Base-by-base conservation (phyloP, 2,888 invertebrate species). In the Frankliniella fusca region DNA sequence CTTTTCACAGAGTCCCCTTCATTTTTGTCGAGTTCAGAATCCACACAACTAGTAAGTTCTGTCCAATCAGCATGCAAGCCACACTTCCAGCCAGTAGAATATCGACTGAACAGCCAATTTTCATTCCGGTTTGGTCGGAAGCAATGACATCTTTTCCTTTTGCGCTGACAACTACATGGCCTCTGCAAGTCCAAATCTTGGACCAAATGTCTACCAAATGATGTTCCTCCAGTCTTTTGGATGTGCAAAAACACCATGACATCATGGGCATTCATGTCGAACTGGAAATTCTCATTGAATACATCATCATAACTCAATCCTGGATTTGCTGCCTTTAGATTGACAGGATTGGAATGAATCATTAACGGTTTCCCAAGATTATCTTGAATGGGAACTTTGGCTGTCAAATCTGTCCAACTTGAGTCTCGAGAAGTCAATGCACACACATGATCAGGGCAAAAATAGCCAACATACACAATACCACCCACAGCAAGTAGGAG, bases 51-150 rank as follows among this genome's bases (percentile, higher is more conserved):
- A 15, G 96, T 97, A 85, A 99, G 89, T 90, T 99, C 99, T 3
- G 99, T 99, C 95, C 97, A 99, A 90, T 99, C 99, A 48, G 98
- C 97, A 88, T 98, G 98, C 80, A 99, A 91, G 82, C 99, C 99
- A 89, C 99, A 99, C 87, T 95, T 95, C 98, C 98, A 98, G 85
- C 98, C 98, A 48, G 97, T 98, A 81, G 97, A 97, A 90, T 97
- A 98, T 87, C 98, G 92, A 87, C 97, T 97, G 90, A 99, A 98
- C 85, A 99, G 91, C 99, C 99, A 99, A 89, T 95, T 95, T 90
- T 97, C 96, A 88, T 95, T 95, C 87, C 94, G 93, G 90, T 95
- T 95, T 85, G 96, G 96, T 87, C 96, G 93, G 90, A 95, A 96
- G 90, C 96, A 96, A 89, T 95, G 95, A 89, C 96, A 97, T 84